phyloP scores from a whole-genome alignment of 2,888 invertebrate genomes.

The Drosophila falleni region DNA sequence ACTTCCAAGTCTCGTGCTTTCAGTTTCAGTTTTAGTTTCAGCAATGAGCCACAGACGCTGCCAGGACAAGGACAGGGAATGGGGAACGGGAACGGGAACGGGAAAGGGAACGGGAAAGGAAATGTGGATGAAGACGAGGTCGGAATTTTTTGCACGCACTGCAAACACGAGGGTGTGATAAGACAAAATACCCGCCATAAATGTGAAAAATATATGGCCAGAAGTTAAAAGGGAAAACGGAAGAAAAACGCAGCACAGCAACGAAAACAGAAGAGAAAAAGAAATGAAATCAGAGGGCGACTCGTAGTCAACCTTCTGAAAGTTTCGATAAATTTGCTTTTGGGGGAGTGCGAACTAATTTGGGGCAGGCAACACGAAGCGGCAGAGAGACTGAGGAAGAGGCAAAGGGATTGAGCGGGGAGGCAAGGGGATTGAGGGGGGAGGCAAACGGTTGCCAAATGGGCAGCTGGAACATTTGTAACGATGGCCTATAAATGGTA shows the following conservation, averaged over 20 bases:
- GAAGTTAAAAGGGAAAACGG: conserved; percentile 70
- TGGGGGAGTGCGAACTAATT: conserved; percentile 66
- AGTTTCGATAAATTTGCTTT: conserved; percentile 72
- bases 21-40: conserved; percentile 16
- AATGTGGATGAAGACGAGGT: conserved; percentile 30
- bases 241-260: conserved; percentile 44
- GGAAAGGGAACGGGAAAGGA: neutral
- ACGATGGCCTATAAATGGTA: conserved; percentile 79
- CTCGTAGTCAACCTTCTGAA: conserved; percentile 40
- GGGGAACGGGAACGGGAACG: neutral
- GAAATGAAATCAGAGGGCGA: conserved; percentile 54
- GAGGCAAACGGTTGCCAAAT: conserved; percentile 16
- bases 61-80: conserved; percentile 1
- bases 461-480: conserved; percentile 77
- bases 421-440: neutral
- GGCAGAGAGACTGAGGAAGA: neutral
- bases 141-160: conserved; percentile 77
- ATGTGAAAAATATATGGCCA: conserved; percentile 84
- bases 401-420: neutral
- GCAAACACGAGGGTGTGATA: conserved; percentile 82
- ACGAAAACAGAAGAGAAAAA: conserved; percentile 5
- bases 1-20: conserved; percentile 28
- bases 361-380: conserved; percentile 36
- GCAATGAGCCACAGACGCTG: conserved; percentile 54
- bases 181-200: conserved; percentile 84